A percentile compares a stretch with the other conserved stretches of the same genome.
Conservation (phyloP, 2,888 invertebrate species). For the Epicampocera succincta region DNA sequence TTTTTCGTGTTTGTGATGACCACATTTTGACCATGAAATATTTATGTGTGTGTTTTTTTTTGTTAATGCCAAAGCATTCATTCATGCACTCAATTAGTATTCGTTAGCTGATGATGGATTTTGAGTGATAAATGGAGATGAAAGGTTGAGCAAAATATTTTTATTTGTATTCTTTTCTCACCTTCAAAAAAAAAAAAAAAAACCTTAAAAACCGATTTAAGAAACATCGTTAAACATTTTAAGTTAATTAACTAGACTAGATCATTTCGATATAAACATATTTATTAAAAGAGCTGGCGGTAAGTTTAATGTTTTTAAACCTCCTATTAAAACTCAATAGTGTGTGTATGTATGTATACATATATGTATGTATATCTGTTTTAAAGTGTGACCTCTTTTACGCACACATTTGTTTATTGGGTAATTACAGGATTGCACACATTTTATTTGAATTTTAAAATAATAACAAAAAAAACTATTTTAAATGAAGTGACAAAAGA, state of each 20-base stretch:
- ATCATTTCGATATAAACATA: too few species aligned
- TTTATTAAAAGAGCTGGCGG: too few species aligned
- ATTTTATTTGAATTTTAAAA: slow-evolving; percentile 17
- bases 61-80: slow-evolving; percentile 56
- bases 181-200: background rate
- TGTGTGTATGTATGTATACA: background rate
- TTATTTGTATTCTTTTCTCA: slow-evolving; percentile 18
- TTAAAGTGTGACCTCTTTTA: slow-evolving; percentile 7
- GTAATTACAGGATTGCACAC: slow-evolving; percentile 32
- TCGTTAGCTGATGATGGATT: slow-evolving; percentile 37
- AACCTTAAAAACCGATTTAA: too few species aligned
- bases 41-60: slow-evolving; percentile 55
- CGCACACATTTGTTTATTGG: slow-evolving; percentile 11
- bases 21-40: slow-evolving; percentile 69
- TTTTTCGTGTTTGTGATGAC: slow-evolving; percentile 56
- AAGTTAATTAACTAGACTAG: background rate
- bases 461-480: slow-evolving; percentile 9
- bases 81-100: slow-evolving; percentile 57
- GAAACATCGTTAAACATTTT: background rate
- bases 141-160: background rate
- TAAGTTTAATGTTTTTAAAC: too few species aligned
- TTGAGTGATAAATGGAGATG: slow-evolving; percentile 13
- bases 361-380: background rate
- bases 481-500: background rate
- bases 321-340: background rate